These are phyloP conservation scores for Tiphia femorata DNA, from an alignment of 2,888 invertebrate species.

Conservation along the genomic window DNA sequence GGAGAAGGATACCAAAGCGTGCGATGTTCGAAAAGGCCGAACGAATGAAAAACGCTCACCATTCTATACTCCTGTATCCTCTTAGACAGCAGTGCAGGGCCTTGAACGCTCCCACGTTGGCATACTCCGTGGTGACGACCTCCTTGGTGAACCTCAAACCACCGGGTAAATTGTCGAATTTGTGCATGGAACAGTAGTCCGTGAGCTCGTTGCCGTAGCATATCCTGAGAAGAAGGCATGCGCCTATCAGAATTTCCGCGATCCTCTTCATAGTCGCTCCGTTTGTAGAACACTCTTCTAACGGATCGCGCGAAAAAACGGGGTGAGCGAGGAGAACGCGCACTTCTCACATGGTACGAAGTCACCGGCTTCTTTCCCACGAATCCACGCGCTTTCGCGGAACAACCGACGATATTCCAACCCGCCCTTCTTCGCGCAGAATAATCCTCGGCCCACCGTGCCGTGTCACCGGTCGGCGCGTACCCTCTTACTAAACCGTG, in stretches of 20 bases:
- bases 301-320: too few species aligned
- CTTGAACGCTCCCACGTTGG: slow-evolving; percentile 78
- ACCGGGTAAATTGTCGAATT: slow-evolving; percentile 73
- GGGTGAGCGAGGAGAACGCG: too few species aligned
- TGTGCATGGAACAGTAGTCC: slow-evolving; percentile 76
- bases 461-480: too few species aligned
- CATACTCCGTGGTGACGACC: slow-evolving; percentile 77
- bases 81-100: slow-evolving; percentile 83
- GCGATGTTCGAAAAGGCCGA: not conserved
- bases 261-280: slow-evolving; percentile 18
- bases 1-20: too few species aligned
- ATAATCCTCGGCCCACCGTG: too few species aligned
- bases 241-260: slow-evolving; percentile 4
- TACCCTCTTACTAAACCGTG: not conserved
- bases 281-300: too few species aligned
- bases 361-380: too few species aligned
- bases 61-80: slow-evolving; percentile 84
- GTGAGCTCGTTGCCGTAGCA: slow-evolving; percentile 53
- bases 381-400: too few species aligned
- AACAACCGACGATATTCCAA: too few species aligned
- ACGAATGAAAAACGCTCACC: slow-evolving; percentile 72
- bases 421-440: too few species aligned
- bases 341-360: too few species aligned
- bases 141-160: slow-evolving; percentile 83
- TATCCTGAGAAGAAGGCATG: slow-evolving; percentile 17